Percentiles rank a stretch among this genome's conserved stretches.
phyloP scores from a whole-genome alignment of 1,140 invertebrate species.

The Drosophila burlai region DNA sequence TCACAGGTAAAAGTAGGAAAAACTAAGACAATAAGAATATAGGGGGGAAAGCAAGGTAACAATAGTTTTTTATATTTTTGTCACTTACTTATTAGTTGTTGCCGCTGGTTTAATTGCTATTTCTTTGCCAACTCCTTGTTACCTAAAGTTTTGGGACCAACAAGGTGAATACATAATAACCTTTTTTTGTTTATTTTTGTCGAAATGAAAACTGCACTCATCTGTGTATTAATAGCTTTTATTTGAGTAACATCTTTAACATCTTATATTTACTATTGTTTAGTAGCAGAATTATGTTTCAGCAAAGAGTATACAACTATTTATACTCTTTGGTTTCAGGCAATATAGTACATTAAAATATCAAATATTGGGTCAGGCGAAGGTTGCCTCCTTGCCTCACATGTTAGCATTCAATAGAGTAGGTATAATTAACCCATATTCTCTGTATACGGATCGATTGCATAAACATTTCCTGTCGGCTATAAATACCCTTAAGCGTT shows the following conservation, averaged over 20 bases:
- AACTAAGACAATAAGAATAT: neutral
- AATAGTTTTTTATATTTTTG: slow-evolving; percentile 40
- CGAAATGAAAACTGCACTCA: neutral
- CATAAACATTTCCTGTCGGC: neutral
- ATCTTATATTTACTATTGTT: neutral
- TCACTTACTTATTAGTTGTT: slow-evolving; percentile 64
- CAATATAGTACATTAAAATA: too few species aligned
- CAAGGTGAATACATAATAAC: slow-evolving; percentile 12
- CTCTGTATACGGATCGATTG: neutral
- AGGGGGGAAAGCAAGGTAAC: neutral
- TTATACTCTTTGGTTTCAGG: too few species aligned
- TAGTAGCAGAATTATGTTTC: neutral
- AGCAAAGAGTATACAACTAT: neutral
- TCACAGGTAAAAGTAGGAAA: neutral
- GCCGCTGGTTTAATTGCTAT: slow-evolving; percentile 66
- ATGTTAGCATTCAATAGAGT: neutral
- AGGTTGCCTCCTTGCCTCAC: too few species aligned
- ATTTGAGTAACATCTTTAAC: neutral
- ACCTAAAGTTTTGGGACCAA: slow-evolving; percentile 27
- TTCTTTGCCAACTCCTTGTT: slow-evolving; percentile 19
- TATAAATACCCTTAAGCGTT: neutral
- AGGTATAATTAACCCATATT: neutral
- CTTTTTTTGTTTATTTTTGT: neutral
- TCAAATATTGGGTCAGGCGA: too few species aligned
- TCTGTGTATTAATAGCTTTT: neutral